Percentiles rank a stretch among this genome's conserved stretches.
These are phyloP conservation scores for Propithecus coquereli DNA, from an alignment of 2,113 vertebrate species.

Conservation along the genomic window DNA sequence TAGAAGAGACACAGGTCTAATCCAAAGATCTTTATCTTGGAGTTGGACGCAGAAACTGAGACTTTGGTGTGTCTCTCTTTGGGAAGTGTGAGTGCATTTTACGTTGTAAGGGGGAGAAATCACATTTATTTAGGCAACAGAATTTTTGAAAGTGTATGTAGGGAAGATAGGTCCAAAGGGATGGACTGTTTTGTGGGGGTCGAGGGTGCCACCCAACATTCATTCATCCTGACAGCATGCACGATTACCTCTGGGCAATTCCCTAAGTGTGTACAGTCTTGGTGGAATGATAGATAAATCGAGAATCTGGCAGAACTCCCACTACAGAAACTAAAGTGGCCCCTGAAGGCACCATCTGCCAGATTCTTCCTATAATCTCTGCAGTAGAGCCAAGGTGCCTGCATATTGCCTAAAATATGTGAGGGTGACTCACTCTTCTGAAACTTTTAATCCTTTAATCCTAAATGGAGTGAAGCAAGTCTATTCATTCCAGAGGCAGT, in stretches of 20 bases:
- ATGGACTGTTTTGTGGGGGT: not conserved
- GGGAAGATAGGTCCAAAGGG: not conserved
- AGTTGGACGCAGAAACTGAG: constrained; percentile 38
- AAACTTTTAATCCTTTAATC: constrained; percentile 75
- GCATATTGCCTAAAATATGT: constrained; percentile 57
- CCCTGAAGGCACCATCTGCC: constrained; percentile 65
- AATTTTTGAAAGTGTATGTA: not conserved
- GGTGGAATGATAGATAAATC: constrained; percentile 46
- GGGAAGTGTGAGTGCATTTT: constrained; percentile 1
- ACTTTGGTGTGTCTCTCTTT: not conserved
- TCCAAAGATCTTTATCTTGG: constrained; percentile 58
- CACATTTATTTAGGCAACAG: constrained; percentile 20
- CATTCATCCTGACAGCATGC: not conserved
- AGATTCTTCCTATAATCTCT: constrained; percentile 63
- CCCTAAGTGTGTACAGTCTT: constrained; percentile 38
- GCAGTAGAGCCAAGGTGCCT: constrained; percentile 54
- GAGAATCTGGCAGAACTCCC: constrained; percentile 50
- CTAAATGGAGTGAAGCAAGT: constrained; percentile 54
- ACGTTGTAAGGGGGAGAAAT: not conserved
- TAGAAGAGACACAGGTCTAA: constrained; percentile 13
- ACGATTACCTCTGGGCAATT: constrained; percentile 34
- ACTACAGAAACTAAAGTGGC: constrained; percentile 58
- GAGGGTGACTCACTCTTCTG: constrained; percentile 68
- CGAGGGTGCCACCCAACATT: not conserved
- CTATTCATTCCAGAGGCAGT: constrained; percentile 48